Conservation (phyloP, 2,113 vertebrate species). For the Microtus ochrogaster region DNA sequence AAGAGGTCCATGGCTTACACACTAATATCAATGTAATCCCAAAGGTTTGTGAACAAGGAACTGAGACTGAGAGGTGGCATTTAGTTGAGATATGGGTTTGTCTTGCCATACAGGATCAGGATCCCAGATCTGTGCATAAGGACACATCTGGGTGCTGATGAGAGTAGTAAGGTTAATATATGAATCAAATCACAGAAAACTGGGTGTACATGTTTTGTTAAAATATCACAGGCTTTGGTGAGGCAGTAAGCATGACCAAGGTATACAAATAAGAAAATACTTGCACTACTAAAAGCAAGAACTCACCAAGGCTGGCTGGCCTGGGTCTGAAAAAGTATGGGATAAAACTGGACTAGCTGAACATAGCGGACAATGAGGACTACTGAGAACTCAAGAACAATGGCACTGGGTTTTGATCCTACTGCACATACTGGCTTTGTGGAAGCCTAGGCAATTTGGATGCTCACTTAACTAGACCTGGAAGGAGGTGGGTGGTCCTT, state of each 20-base stretch:
- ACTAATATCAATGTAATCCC: background rate
- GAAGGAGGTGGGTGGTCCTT: too few relatives aligned
- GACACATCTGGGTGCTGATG: background rate
- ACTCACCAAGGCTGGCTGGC: too few relatives aligned
- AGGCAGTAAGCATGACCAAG: background rate
- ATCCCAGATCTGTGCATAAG: background rate
- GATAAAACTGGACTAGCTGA: too few relatives aligned
- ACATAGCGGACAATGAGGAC: too few relatives aligned
- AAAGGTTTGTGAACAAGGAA: background rate
- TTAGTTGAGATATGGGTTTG: background rate
- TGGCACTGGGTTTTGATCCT: too few relatives aligned
- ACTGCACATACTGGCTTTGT: too few relatives aligned
- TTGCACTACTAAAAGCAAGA: slow-evolving; percentile 1
- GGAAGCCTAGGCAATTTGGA: too few relatives aligned
- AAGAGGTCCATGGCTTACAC: background rate
- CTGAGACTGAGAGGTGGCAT: background rate
- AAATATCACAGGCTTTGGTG: background rate
- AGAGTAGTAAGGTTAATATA: background rate
- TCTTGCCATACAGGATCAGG: background rate
- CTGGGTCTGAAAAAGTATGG: too few relatives aligned
- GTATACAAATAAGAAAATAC: background rate
- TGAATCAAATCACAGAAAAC: slow-evolving; percentile 53
- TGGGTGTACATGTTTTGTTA: background rate
- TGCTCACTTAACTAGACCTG: too few relatives aligned
- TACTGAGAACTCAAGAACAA: too few relatives aligned